phyloP scores from a whole-genome alignment of 2,888 invertebrate genomes.

The Scaptomyza flava region DNA sequence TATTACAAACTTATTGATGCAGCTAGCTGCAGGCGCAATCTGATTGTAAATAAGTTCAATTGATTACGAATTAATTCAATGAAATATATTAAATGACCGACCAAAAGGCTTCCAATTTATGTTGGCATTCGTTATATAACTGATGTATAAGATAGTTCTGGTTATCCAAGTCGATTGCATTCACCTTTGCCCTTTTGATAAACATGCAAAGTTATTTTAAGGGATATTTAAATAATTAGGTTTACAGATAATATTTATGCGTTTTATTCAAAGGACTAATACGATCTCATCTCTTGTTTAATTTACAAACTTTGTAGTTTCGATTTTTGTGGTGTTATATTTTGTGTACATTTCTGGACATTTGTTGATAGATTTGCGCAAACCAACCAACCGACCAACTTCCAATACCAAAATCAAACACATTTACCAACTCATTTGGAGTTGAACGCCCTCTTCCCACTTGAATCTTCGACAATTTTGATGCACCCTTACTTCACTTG shows the following conservation, averaged over 20 bases:
- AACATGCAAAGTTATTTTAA: no score
- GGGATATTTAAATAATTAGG: background rate
- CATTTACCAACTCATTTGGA: slow-evolving; percentile 70
- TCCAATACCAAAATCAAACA: slow-evolving; percentile 62
- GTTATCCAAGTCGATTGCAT: background rate
- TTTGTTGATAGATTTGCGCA: slow-evolving; percentile 1
- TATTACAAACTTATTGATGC: slow-evolving; percentile 28
- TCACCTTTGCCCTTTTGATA: background rate
- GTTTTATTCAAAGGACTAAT: background rate
- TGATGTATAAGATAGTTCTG: background rate
- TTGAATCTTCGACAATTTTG: slow-evolving; percentile 14
- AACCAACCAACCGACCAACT: background rate
- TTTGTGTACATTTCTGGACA: background rate
- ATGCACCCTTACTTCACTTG: slow-evolving; percentile 25
- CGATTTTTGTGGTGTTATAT: background rate
- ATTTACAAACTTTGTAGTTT: background rate
- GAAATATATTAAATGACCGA: slow-evolving; percentile 13
- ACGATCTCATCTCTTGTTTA: background rate
- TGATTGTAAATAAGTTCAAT: slow-evolving; percentile 23
- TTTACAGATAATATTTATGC: background rate
- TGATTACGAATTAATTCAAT: slow-evolving; percentile 32
- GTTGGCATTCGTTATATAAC: no score
- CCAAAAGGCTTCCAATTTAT: no score
- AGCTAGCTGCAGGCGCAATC: slow-evolving; percentile 1
- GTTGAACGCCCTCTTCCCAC: slow-evolving; percentile 25